Evolutionary conservation across 2,797 vertebrate genomes (phyloP).

Genomic region (Molossus alvarezi): DNA sequence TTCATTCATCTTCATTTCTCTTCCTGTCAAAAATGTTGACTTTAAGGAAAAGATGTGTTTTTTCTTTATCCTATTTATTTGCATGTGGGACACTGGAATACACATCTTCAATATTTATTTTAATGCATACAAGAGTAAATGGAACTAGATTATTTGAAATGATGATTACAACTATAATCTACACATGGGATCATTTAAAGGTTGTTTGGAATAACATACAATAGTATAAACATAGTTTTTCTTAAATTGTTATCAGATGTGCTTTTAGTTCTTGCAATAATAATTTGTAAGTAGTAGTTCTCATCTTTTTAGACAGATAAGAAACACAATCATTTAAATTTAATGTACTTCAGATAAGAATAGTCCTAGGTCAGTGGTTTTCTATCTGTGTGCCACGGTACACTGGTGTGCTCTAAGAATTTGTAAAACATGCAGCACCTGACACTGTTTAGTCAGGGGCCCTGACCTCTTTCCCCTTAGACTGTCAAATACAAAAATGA

Average conservation of each 20-base stretch:
- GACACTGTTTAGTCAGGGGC: too few species aligned
- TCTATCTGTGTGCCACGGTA: too few species aligned
- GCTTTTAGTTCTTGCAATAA: not conserved
- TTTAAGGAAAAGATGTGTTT: not conserved
- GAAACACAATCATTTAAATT: conserved; percentile 23
- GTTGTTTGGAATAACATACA: not conserved
- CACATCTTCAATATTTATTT: conserved; percentile 13
- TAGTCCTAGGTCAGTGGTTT: not conserved
- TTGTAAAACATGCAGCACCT: too few species aligned
- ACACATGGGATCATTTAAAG: conserved; percentile 5
- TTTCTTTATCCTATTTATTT: not conserved
- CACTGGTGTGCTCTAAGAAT: too few species aligned
- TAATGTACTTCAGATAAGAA: conserved; percentile 23
- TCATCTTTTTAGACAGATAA: conserved; percentile 36
- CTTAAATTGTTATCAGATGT: not conserved
- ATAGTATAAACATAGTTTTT: not conserved
- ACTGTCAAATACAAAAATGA: too few species aligned
- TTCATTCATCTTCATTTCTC: conserved; percentile 25
- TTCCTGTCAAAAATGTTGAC: conserved; percentile 6
- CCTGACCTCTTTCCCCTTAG: too few species aligned
- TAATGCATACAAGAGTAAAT: not conserved
- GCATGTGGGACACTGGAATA: not conserved
- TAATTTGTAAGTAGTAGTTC: not conserved
- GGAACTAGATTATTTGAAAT: conserved; percentile 33
- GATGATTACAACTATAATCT: not conserved